Evolutionary conservation across 2,113 vertebrate species (phyloP).

Genomic region (Sterna hirundo): DNA sequence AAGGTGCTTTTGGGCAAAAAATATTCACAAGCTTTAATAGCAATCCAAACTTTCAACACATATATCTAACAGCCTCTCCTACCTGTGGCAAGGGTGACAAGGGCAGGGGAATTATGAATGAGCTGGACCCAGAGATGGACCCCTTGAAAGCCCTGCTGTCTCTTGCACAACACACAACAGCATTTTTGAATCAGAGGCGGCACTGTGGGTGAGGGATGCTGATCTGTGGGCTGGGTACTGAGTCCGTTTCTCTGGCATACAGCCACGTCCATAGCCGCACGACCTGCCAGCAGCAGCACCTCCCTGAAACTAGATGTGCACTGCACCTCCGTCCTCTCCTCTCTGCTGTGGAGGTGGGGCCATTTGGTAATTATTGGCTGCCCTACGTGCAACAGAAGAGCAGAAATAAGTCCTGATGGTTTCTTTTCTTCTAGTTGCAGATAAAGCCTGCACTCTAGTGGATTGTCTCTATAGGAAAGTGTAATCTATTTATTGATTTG

Average conservation of each 20-base stretch:
- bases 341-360: neutral
- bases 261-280: fast-evolving
- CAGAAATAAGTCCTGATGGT: neutral
- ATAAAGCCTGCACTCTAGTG: constrained; percentile 65
- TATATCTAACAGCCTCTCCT: neutral
- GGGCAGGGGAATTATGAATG: neutral
- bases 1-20: neutral
- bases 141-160: neutral
- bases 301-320: fast-evolving
- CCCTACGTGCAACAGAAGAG: neutral
- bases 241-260: neutral
- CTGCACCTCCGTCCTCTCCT: neutral
- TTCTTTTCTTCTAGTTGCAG: neutral
- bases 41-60: neutral
- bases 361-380: neutral
- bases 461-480: constrained; percentile 1
- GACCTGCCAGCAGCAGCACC: neutral
- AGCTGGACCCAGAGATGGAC: neutral
- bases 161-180: neutral
- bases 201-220: neutral
- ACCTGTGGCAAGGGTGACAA: neutral
- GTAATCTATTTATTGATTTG: neutral
- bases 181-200: neutral
- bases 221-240: neutral
- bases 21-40: neutral